phyloP scores from a whole-genome alignment of 1,140 invertebrate genomes.

The Drosophila pruinosa region DNA sequence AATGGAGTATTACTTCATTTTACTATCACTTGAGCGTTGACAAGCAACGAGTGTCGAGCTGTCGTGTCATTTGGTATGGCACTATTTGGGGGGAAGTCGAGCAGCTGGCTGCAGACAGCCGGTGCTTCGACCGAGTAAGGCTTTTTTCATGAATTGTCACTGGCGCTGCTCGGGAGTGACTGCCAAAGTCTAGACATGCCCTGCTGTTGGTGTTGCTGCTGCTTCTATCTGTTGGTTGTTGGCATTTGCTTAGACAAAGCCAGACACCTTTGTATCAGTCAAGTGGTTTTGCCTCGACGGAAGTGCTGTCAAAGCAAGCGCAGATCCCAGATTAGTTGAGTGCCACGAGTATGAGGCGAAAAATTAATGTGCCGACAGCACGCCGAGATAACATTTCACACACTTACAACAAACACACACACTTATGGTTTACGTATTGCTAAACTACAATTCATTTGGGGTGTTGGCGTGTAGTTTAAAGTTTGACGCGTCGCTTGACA shows the following conservation, averaged over 20 bases:
- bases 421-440: constrained; percentile 2
- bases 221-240: constrained; percentile 5
- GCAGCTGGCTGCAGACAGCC: not conserved
- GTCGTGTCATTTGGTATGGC: constrained; percentile 43
- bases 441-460: constrained; percentile 65
- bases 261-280: constrained; percentile 57
- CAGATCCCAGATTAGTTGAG: constrained; percentile 67
- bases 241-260: constrained; percentile 31
- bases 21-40: constrained; percentile 68
- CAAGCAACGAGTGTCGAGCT: constrained; percentile 58
- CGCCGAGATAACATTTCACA: not conserved
- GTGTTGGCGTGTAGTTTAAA: constrained; percentile 78
- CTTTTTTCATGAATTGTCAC: constrained; percentile 30
- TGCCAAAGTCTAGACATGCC: constrained; percentile 58
- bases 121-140: not conserved
- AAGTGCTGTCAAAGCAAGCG: constrained; percentile 68
- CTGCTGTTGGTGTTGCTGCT: not conserved
- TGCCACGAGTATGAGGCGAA: constrained; percentile 10
- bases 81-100: not conserved
- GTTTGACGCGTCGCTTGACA: constrained; percentile 77
- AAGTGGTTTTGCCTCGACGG: constrained; percentile 50
- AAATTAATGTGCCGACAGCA: constrained; percentile 72
- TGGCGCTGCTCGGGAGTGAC: constrained; percentile 1
- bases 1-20: constrained; percentile 55
- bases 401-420: constrained; percentile 14